Percentiles rank a stretch among this genome's conserved stretches.
Evolutionary conservation across 2,113 vertebrate species (phyloP).

Genomic region (Psephotus haematonotus): DNA sequence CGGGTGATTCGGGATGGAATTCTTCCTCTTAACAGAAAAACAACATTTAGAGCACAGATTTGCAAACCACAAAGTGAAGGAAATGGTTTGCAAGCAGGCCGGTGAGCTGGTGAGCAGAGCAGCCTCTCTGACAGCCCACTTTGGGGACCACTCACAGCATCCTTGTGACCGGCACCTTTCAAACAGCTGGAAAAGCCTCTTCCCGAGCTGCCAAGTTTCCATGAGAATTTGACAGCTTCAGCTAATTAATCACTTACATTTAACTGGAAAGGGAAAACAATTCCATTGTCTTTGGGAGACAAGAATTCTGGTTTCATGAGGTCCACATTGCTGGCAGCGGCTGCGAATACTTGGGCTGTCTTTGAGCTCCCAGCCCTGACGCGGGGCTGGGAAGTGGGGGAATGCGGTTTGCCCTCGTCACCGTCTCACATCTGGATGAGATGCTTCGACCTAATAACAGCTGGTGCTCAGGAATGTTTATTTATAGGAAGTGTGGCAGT

Average conservation of each 20-base stretch:
- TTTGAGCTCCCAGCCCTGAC: background rate
- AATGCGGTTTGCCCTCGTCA: background rate
- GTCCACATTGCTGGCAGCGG: background rate
- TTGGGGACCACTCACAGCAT: background rate
- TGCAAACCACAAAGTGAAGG: background rate
- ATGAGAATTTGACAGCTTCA: background rate
- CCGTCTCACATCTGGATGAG: background rate
- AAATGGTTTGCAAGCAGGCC: background rate
- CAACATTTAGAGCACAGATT: background rate
- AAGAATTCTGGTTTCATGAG: background rate
- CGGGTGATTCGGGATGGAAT: background rate
- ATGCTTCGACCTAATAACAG: rapidly evolving
- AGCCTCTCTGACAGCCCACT: background rate
- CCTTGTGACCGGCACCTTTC: background rate
- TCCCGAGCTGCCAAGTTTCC: background rate
- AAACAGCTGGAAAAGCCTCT: slow-evolving; percentile 28
- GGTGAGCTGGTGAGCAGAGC: background rate
- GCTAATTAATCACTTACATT: background rate
- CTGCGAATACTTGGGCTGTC: background rate
- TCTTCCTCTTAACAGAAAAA: background rate
- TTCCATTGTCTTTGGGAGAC: background rate
- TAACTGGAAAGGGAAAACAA: background rate
- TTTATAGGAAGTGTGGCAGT: rapidly evolving
- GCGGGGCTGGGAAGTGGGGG: background rate
- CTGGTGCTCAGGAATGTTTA: rapidly evolving